Evolutionary conservation across 2,888 invertebrate species (phyloP), one percentile per base, ranked within the genome.

Genomic region (Lycia hirtaria): DNA sequence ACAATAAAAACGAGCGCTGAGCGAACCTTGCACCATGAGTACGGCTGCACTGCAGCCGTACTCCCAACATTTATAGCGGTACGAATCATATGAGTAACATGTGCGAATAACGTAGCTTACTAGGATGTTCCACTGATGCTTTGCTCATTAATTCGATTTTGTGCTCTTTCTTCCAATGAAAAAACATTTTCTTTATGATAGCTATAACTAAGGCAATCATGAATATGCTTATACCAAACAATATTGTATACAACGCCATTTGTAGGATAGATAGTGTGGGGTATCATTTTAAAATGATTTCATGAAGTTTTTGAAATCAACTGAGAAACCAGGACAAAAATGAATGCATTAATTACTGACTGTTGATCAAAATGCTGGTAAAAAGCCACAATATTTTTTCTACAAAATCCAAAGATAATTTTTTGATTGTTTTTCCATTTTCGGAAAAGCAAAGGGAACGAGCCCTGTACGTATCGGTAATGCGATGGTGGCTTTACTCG

Each of bases 221-320:
- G 69, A 91, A 91, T 74, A 92, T 81, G 66, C 91, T 88, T 70
- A 92, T 66, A 32, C 89, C 88, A 58, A 91, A 87, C 52, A 92
- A 71, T 73, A 92, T 89, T 22, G 88, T 88, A 65, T 90, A 92
- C 15, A 92, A 66, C 17, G 90, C 91, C 91, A 92, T 89, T 78
- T 69, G 67, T 41, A 12, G 14, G 6, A 19, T 12, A 20, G 14
- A 12, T 7, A 4, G 22, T 2, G 14, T 51, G 47, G 19, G 24
- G 22, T 41, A 44, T 26, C 65, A 67, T 65, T 45, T 56, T 66
- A 26, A 30, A 33, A 47, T 24, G 52, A 54, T 60, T 50, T 57
- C 61, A 65, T 63, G 37, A 56, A 56, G 37, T 41, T 15, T 14
- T 26, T 26, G 9, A 4, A 44, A 50, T 45, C 20, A 17, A 28